Evolutionary conservation across 2,797 vertebrate genomes (phyloP), one percentile per base, ranked within the genome.

Genomic region (Myripristis jacobus): DNA sequence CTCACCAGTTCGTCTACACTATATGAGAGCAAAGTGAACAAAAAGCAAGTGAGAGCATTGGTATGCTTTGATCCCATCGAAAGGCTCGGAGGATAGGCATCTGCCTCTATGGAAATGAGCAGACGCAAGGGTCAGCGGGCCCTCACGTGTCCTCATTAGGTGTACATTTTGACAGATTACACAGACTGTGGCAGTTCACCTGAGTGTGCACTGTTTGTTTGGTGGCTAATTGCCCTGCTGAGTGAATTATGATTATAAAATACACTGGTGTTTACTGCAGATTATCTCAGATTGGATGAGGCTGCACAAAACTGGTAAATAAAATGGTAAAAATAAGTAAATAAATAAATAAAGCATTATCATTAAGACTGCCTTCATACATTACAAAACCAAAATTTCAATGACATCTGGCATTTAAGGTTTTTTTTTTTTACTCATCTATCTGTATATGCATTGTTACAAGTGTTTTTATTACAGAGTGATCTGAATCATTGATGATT

Each of bases 121-220:
- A 50, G 68, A 69, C 59, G 57, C 48, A 70, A 55, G 36, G 80
- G 65, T 87, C 75, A 72, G 46, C 25, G 9, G 47, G 66, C 54
- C 66, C 15, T 62, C 65, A 12, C 41, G 64, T 66, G 75, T 79
- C 75, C 85, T 82, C 78, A 77, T 84, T 91, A 79, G 80, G 73
- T 43, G 25, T 80, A 67, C 74, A 77, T 89, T 87, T 81, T 87
- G 80, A 90, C 64, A 83, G 82, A 89, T 87, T 86, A 87, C 82
- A 61, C 77, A 82, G 82, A 84, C 89, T 84, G 87, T 25, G 21
- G 75, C 68, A 31, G 36, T 65, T 84, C 85, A 86, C 85, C 79
- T 50, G 54, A 60, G 38, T 43, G 24, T 62, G 51, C 48, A 61
- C 58, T 63, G 75, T 84, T 89, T 70, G 84, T 90, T 71, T 73